Evolutionary conservation across 2,113 vertebrate genomes (phyloP).

Genomic region (Thalassarche chlororhynchos): DNA sequence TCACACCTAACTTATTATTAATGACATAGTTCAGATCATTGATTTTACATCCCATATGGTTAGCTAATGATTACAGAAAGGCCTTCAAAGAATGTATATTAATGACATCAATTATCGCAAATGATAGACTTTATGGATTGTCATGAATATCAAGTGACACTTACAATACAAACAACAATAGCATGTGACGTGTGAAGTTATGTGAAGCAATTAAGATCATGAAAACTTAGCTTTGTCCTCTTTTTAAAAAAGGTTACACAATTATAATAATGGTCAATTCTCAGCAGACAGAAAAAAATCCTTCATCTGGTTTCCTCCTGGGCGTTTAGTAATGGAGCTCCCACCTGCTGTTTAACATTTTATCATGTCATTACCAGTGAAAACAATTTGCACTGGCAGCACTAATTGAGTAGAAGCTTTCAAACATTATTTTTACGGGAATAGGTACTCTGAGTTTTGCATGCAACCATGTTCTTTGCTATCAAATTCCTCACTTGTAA

Average conservation of each 20-base stretch:
- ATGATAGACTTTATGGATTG: conserved; percentile 33
- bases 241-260: background rate
- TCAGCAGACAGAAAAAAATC: background rate
- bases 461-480: fast-evolving
- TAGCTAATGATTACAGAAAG: conserved; percentile 62
- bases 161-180: conserved; percentile 1
- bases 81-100: conserved; percentile 43
- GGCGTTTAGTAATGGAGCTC: conserved; percentile 51
- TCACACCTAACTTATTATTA: conserved; percentile 58
- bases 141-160: conserved; percentile 22
- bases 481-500: background rate
- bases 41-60: conserved; percentile 58
- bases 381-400: conserved; percentile 11
- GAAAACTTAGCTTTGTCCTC: background rate
- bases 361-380: background rate
- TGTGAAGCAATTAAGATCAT: conserved; percentile 40
- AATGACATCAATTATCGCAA: conserved; percentile 40
- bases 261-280: conserved; percentile 52
- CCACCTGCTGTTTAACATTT: conserved; percentile 45
- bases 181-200: conserved; percentile 8
- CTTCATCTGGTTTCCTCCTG: conserved; percentile 39
- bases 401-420: conserved; percentile 29
- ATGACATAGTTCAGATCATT: conserved; percentile 54
- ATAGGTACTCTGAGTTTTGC: background rate
- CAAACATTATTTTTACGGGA: conserved; percentile 5